Conservation (phyloP, 2,113 vertebrate species). For the Forbesichthys agassizii region DNA sequence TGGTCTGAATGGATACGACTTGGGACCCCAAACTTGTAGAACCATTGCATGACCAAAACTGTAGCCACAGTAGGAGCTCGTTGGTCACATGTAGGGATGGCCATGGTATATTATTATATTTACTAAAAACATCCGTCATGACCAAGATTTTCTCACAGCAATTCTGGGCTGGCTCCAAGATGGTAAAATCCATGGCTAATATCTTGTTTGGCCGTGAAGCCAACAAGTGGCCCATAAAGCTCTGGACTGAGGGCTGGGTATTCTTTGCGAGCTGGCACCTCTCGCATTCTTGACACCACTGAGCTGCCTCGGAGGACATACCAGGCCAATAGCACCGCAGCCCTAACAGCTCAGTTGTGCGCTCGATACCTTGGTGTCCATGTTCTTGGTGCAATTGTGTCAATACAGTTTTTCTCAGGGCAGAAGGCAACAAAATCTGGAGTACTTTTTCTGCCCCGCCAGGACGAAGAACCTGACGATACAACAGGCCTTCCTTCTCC, state of each 20-base stretch:
- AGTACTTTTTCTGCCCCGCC: background rate
- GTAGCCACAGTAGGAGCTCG: constrained; percentile 3
- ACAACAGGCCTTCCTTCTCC: background rate
- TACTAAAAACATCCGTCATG: constrained; percentile 34
- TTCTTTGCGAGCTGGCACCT: constrained; percentile 9
- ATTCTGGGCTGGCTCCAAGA: background rate
- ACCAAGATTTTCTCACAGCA: constrained; percentile 12
- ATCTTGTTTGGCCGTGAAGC: constrained; percentile 18
- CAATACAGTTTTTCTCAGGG: background rate
- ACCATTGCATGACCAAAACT: background rate
- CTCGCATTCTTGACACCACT: constrained; percentile 11
- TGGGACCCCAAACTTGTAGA: background rate
- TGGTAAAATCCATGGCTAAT: background rate
- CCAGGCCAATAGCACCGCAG: background rate
- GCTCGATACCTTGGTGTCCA: constrained; percentile 3
- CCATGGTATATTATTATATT: constrained; percentile 10
- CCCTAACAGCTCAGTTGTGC: background rate
- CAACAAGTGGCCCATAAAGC: constrained; percentile 11
- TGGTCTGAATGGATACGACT: background rate
- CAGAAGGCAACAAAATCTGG: constrained; percentile 3
- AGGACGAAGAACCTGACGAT: background rate
- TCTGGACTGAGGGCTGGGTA: background rate
- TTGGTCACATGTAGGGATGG: constrained; percentile 15
- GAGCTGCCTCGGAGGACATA: background rate
- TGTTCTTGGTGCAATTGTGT: constrained; percentile 6